Base-by-base conservation (phyloP, 2,888 invertebrate species). In the Tanypteryx hageni region DNA sequence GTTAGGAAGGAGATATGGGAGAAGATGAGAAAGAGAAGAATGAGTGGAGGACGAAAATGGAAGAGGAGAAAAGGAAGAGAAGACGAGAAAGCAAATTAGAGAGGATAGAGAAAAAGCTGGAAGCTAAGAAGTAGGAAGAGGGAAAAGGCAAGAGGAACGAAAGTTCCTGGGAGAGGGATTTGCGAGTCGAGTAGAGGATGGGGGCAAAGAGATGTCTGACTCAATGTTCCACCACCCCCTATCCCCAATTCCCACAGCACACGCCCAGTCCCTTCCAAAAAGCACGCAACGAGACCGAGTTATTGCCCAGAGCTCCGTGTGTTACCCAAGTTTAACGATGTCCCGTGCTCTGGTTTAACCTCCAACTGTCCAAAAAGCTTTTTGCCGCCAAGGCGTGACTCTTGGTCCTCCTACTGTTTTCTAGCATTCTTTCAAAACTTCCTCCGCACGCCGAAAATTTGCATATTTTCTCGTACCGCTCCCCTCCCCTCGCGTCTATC, bases 251-350 rank as follows among this genome's bases (percentile, higher is more conserved):
- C 64, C 16, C 16, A 7, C 5, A n/a, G 64, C 16, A 18, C n/a
- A n/a, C 64, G 5, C 64, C 64, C 18, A n/a, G 13, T n/a, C 16
- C 18, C 14, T 31, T 3, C 14, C 4, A n/a, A 44, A 13, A 14
- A 31, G 44, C 31, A 31, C 82, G 82, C 82, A 18, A 27, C 13
- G 82, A 82, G 18, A 44, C 16, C 82, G 82, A 82, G 82, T 82
- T 82, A 82, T 31, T 82, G 31, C 82, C 31, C 31, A n/a, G 44
- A 82, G 31, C 82, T 44, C 31, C 44, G 82, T 44, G 82, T 44
- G 31, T 44, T 4, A 16, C 82, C 31, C 82, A 31, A 82, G 31
- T 82, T 82, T 82, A 82, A 82, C 82, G 82, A 44, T 44, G 82
- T 82, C 82, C 44, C 44, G 31, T 13, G 44, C 82, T 8, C 82